Percentiles rank a stretch among this genome's conserved stretches.
Conservation (phyloP, 2,888 invertebrate genomes). For the Tetropium fuscum region DNA sequence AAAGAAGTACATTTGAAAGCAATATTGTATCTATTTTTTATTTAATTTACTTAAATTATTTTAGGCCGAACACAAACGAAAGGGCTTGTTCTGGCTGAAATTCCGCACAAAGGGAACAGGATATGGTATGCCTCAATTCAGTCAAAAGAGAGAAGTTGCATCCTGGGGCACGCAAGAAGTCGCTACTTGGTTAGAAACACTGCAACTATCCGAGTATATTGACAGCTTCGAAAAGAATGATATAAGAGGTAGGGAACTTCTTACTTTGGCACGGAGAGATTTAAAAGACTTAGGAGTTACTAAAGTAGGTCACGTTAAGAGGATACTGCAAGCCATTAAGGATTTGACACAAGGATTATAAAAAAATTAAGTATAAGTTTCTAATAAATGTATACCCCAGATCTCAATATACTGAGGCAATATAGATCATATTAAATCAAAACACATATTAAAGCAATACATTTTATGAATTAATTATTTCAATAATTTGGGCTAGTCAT, state of each 20-base stretch:
- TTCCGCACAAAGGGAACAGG: constrained; percentile 68
- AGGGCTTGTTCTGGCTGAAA: constrained; percentile 78
- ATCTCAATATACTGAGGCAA: constrained; percentile 35
- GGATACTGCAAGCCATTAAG: constrained; percentile 93
- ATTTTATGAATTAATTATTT: too few species aligned
- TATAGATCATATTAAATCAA: constrained; percentile 14
- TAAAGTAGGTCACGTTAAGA: constrained; percentile 96
- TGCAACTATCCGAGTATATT: constrained; percentile 90
- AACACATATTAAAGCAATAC: too few species aligned
- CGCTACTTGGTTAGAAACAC: constrained; percentile 87
- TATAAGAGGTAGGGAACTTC: constrained; percentile 89
- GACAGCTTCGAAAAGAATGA: constrained; percentile 94
- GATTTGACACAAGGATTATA: constrained; percentile 72
- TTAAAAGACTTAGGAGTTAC: constrained; percentile 92
- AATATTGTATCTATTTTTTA: background rate
- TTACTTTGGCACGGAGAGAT: constrained; percentile 87
- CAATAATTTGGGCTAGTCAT: too few species aligned
- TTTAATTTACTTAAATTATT: constrained; percentile 29
- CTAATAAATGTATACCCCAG: constrained; percentile 32
- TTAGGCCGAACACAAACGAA: constrained; percentile 68
- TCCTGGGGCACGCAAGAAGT: constrained; percentile 93
- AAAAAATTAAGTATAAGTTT: constrained; percentile 40
- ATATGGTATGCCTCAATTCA: constrained; percentile 66
- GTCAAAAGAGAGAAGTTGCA: constrained; percentile 69
- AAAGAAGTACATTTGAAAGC: too few species aligned